Conservation (phyloP, 2,113 vertebrate species). For the Charina bottae region DNA sequence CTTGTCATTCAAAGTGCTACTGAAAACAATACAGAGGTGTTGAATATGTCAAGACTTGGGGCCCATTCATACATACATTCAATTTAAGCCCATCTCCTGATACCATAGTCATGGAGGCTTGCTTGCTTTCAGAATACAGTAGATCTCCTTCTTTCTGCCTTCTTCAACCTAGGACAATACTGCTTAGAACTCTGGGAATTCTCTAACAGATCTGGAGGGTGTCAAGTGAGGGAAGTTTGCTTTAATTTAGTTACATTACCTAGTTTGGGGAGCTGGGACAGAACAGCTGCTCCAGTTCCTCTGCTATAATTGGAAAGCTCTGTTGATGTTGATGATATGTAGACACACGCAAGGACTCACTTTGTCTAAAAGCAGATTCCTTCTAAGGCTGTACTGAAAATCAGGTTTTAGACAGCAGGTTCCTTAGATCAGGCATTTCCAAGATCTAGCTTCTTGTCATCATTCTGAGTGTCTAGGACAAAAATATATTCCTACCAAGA, state of each 20-base stretch:
- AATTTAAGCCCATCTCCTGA: neutral
- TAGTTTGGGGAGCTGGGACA: neutral
- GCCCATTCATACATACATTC: neutral
- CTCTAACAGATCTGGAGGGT: neutral
- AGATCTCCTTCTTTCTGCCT: neutral
- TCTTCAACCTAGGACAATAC: neutral
- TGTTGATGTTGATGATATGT: neutral
- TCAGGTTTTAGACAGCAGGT: neutral
- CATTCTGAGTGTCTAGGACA: neutral
- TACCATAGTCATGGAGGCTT: neutral
- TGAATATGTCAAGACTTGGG: neutral
- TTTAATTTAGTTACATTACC: neutral
- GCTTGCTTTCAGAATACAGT: neutral
- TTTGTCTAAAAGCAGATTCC: neutral
- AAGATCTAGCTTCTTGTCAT: neutral
- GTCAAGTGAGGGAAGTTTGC: neutral
- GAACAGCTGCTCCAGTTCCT: neutral
- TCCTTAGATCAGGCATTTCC: neutral
- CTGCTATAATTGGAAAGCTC: neutral
- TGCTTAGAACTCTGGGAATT: neutral
- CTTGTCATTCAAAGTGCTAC: neutral
- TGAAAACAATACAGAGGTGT: neutral
- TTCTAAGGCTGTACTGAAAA: neutral
- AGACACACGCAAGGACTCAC: neutral
- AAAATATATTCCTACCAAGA: neutral